Conservation (phyloP, 2,888 invertebrate genomes). For the Criorhina ranunculi region DNA sequence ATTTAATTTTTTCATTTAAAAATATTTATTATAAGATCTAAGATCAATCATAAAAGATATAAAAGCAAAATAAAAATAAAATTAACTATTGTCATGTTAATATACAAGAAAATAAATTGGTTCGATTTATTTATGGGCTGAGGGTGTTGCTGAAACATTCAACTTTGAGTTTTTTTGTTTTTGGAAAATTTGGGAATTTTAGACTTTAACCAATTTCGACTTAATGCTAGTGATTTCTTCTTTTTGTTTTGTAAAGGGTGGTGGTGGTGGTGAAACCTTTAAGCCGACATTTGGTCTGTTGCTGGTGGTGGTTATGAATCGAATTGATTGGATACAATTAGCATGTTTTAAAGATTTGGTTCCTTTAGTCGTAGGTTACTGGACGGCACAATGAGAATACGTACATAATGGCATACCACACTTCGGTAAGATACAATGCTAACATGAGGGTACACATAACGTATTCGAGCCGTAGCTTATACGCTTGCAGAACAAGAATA, state of each 20-base stretch:
- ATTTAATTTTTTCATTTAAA: slow-evolving; percentile 44
- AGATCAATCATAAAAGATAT: slow-evolving; percentile 63
- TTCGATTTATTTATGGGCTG: slow-evolving; percentile 66
- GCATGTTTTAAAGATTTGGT: slow-evolving; percentile 13
- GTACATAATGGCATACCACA: slow-evolving; percentile 88
- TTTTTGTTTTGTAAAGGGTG: background rate
- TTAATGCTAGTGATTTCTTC: slow-evolving; percentile 37
- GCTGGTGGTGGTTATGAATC: slow-evolving; percentile 25
- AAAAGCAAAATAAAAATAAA: slow-evolving; percentile 30
- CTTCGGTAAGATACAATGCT: slow-evolving; percentile 89
- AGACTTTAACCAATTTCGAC: slow-evolving; percentile 63
- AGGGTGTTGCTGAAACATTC: slow-evolving; percentile 36
- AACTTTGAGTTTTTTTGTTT: slow-evolving; percentile 20
- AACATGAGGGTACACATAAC: slow-evolving; percentile 94
- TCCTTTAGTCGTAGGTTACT: slow-evolving; percentile 85
- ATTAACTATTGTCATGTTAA: slow-evolving; percentile 4
- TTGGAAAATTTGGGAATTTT: slow-evolving; percentile 44
- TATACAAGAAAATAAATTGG: slow-evolving; percentile 46
- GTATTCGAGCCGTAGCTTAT: slow-evolving; percentile 93
- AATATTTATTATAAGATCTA: slow-evolving; percentile 55
- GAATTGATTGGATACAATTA: slow-evolving; percentile 57
- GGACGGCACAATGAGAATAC: slow-evolving; percentile 87
- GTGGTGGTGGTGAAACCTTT: slow-evolving; percentile 8
- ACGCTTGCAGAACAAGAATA: slow-evolving; percentile 94
- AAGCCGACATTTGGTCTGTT: slow-evolving; percentile 52